phyloP scores from a whole-genome alignment of 2,888 invertebrate species.

The Epicampocera succincta region DNA sequence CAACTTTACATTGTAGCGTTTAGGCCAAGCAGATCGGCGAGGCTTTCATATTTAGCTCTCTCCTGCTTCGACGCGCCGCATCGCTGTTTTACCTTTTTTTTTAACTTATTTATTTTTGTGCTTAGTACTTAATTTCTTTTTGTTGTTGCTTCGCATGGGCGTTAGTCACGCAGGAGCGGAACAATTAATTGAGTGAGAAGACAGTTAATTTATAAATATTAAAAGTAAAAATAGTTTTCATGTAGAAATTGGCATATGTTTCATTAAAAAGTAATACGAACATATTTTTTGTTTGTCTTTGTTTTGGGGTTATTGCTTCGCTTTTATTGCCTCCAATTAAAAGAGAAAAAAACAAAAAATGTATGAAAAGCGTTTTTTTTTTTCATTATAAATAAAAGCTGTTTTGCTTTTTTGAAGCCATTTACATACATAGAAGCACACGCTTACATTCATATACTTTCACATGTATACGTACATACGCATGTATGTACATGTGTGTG shows the following conservation, averaged over 20 bases:
- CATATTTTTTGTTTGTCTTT: neutral
- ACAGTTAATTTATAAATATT: neutral
- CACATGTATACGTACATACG: too few relatives aligned
- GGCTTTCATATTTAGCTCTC: too few relatives aligned
- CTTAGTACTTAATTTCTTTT: neutral
- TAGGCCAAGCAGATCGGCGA: too few relatives aligned
- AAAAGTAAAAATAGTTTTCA: slow-evolving; percentile 45
- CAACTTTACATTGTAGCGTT: too few relatives aligned
- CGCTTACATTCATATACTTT: too few relatives aligned
- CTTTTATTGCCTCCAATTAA: slow-evolving; percentile 1
- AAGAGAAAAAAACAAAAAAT: neutral
- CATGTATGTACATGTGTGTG: too few relatives aligned
- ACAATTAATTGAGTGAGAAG: neutral
- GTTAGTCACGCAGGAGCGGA: neutral
- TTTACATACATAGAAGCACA: too few relatives aligned
- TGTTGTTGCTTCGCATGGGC: neutral
- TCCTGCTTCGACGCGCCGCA: too few relatives aligned
- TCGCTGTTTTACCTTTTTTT: too few relatives aligned
- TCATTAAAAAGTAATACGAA: slow-evolving; percentile 9
- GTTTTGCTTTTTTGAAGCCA: too few relatives aligned
- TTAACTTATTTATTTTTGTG: too few relatives aligned
- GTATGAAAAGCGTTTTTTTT: neutral
- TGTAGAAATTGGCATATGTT: slow-evolving; percentile 44
- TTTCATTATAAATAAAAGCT: too few relatives aligned
- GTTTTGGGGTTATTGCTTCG: neutral